Percentiles rank a stretch among this genome's conserved stretches.
Conservation (phyloP, 2,888 invertebrate genomes). For the Amiota minor region DNA sequence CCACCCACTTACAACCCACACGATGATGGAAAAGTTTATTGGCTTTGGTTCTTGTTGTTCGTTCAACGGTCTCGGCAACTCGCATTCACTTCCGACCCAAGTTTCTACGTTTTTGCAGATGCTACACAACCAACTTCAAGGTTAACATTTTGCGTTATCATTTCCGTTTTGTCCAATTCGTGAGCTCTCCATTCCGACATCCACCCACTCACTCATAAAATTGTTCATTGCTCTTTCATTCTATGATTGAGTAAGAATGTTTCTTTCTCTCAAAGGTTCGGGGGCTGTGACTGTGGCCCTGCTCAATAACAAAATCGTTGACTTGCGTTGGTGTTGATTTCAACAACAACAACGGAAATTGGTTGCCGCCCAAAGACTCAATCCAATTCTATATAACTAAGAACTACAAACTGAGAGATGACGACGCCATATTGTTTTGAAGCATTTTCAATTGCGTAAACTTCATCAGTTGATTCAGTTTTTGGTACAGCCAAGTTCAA, state of each 20-base stretch:
- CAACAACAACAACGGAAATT: slow-evolving; percentile 4
- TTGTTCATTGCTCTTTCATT: not conserved
- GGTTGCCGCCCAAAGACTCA: not conserved
- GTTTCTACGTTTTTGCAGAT: slow-evolving; percentile 33
- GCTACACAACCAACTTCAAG: slow-evolving; percentile 53
- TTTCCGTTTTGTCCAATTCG: slow-evolving; percentile 46
- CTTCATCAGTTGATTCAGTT: not conserved
- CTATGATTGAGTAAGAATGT: not conserved
- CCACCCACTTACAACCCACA: too few relatives aligned
- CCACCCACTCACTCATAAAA: not conserved
- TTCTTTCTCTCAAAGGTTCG: not conserved
- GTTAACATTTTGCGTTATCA: slow-evolving; percentile 54
- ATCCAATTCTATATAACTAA: slow-evolving; percentile 4
- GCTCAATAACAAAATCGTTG: slow-evolving; percentile 31
- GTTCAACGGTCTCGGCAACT: slow-evolving; percentile 15
- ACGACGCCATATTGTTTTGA: slow-evolving; percentile 50
- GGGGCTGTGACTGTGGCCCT: not conserved
- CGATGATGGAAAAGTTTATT: slow-evolving; percentile 53
- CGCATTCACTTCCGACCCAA: slow-evolving; percentile 18
- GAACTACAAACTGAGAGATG: slow-evolving; percentile 4
- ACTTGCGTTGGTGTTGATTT: slow-evolving; percentile 28
- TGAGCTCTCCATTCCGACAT: slow-evolving; percentile 35
- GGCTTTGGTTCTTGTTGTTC: slow-evolving; percentile 36
- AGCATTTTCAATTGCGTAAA: slow-evolving; percentile 23
- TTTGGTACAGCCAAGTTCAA: too few relatives aligned